These are phyloP conservation scores for Horisme vitalbata DNA, from an alignment of 2,888 invertebrate species.

Conservation along the genomic window DNA sequence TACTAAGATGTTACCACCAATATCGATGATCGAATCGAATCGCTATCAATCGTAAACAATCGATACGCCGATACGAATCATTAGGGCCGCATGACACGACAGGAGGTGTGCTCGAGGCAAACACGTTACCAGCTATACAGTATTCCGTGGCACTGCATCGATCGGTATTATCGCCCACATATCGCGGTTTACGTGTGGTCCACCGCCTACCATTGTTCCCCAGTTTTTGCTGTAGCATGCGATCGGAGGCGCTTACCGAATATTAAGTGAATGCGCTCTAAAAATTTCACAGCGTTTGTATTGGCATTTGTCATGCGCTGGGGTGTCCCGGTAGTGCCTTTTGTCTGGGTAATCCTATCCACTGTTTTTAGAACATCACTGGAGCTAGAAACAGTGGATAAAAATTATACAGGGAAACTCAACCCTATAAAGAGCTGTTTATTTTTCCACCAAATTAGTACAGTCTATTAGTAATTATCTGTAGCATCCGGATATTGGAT, in stretches of 20 bases:
- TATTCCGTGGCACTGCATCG: conserved; percentile 25
- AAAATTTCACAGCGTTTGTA: conserved; percentile 25
- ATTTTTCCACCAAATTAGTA: no score
- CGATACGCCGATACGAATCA: conserved; percentile 26
- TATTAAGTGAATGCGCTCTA: conserved; percentile 25
- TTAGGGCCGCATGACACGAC: conserved; percentile 26
- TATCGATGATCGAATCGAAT: conserved; percentile 18
- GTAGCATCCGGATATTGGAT: no score
- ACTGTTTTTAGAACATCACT: conserved; percentile 10
- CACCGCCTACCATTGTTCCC: conserved; percentile 28
- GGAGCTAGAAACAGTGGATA: no score
- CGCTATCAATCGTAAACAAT: conserved; percentile 27
- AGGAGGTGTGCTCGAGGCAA: conserved; percentile 28
- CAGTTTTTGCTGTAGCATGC: conserved; percentile 24
- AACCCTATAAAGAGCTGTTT: no score
- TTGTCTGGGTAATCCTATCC: conserved; percentile 16
- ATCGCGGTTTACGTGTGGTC: conserved; percentile 28
- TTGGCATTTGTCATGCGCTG: conserved; percentile 16
- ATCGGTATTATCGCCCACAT: conserved; percentile 28
- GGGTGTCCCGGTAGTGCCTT: conserved; percentile 23
- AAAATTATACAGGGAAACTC: no score
- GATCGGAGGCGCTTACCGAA: conserved; percentile 24
- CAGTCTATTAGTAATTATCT: no score
- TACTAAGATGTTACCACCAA: conserved; percentile 7
- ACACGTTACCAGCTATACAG: conserved; percentile 5